phyloP scores from a whole-genome alignment of 2,888 invertebrate species.

The Magallana nippona region DNA sequence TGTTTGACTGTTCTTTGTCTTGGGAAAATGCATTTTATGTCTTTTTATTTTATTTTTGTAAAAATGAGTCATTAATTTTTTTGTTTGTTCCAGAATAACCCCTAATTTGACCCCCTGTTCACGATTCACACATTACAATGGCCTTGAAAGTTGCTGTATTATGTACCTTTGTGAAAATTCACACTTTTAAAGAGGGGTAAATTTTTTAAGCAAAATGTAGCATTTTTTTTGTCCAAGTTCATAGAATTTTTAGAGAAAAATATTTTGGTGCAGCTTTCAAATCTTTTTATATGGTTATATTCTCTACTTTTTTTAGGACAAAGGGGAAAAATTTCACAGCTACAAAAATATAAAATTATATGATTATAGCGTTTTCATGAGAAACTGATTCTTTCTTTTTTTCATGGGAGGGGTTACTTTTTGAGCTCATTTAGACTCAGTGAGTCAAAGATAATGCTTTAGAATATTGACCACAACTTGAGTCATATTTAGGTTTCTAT shows the following conservation, averaged over 20 bases:
- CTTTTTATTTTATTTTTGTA: not conserved
- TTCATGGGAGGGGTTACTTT: not conserved
- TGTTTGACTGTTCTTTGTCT: slow-evolving; percentile 25
- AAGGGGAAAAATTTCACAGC: too few species aligned
- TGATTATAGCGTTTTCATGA: not conserved
- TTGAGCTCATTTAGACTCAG: not conserved
- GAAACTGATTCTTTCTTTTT: not conserved
- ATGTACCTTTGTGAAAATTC: not conserved
- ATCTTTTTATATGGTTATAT: not conserved
- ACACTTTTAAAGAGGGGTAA: not conserved
- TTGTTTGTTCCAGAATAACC: not conserved
- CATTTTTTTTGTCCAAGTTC: too few species aligned
- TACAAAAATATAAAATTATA: not conserved
- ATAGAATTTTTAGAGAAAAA: too few species aligned
- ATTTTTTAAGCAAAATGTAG: too few species aligned
- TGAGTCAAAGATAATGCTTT: not conserved
- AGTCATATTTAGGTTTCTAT: not conserved
- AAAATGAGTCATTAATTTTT: slow-evolving; percentile 7
- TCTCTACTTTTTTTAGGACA: not conserved
- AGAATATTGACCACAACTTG: not conserved
- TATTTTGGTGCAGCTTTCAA: not conserved
- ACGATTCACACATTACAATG: not conserved
- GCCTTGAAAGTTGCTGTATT: not conserved
- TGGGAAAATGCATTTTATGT: slow-evolving; percentile 15
- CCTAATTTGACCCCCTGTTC: not conserved